phyloP scores from a whole-genome alignment of 92 coral and sea anemone genomes.

The Hydrozoanthus gracilis region DNA sequence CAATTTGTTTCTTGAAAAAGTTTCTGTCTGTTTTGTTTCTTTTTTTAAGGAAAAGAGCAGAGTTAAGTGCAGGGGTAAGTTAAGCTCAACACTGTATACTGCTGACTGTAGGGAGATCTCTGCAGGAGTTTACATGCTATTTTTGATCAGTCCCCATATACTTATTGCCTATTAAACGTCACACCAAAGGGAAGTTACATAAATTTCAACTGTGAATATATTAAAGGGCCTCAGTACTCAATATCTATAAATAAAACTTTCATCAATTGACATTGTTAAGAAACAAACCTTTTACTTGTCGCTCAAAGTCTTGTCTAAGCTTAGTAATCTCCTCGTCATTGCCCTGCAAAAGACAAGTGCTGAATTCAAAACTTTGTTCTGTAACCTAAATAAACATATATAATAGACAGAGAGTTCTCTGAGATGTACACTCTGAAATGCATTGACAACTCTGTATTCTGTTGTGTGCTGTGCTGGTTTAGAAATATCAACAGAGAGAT shows the following conservation, averaged over 20 bases:
- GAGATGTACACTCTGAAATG: no score
- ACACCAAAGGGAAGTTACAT: no score
- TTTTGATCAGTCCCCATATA: neutral
- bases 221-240: neutral
- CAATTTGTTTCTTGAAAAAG: no score
- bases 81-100: neutral
- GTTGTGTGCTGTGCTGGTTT: no score
- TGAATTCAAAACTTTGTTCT: neutral
- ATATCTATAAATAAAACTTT: neutral
- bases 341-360: constrained; percentile 57
- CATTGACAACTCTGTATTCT: no score
- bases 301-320: constrained; percentile 95
- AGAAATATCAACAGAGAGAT: no score
- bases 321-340: constrained; percentile 96
- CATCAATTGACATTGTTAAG: neutral
- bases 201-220: no score
- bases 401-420: no score
- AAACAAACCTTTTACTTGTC: constrained; percentile 94
- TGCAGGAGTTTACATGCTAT: neutral
- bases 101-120: neutral
- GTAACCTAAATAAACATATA: neutral
- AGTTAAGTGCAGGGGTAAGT: neutral
- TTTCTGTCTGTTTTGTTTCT: neutral
- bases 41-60: neutral
- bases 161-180: neutral